These are phyloP conservation scores for Ophiodon elongatus DNA, from an alignment of 2,113 vertebrate genomes.

Conservation along the genomic window DNA sequence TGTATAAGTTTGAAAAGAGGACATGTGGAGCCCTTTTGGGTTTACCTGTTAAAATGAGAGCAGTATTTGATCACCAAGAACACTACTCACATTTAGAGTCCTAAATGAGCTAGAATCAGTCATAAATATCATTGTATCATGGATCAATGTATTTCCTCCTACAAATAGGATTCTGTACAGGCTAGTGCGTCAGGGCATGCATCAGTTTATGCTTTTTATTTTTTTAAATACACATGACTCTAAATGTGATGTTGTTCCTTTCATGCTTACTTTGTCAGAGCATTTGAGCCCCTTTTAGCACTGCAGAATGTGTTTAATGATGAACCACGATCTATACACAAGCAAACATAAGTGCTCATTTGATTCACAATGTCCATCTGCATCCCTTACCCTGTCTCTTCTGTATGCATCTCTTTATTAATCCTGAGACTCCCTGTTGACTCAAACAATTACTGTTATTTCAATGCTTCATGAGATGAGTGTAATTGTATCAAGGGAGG, in stretches of 20 bases:
- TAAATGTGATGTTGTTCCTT: slow-evolving; percentile 10
- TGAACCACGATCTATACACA: slow-evolving; percentile 35
- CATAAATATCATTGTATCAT: background rate
- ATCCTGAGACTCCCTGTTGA: slow-evolving; percentile 21
- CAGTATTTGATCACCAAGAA: background rate
- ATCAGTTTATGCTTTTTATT: slow-evolving; percentile 11
- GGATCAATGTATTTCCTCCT: background rate
- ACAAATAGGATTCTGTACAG: background rate
- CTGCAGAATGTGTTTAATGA: slow-evolving; percentile 9
- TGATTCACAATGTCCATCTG: slow-evolving; percentile 58
- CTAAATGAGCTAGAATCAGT: background rate
- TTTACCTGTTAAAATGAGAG: background rate
- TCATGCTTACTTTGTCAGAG: slow-evolving; percentile 3
- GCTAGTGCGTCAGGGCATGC: background rate
- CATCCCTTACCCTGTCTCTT: slow-evolving; percentile 31
- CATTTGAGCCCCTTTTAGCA: slow-evolving; percentile 15
- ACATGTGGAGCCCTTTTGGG: background rate
- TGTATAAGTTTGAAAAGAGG: background rate
- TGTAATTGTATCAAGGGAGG: slow-evolving; percentile 67
- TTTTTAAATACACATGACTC: background rate
- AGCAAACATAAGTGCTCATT: slow-evolving; percentile 34
- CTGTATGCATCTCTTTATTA: slow-evolving; percentile 13
- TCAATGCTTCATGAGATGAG: slow-evolving; percentile 45
- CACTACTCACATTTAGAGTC: background rate
- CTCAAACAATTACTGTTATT: slow-evolving; percentile 38